A percentile compares a stretch with the other conserved stretches of the same genome.
phyloP scores from a whole-genome alignment of 2,797 vertebrate genomes.

The Sebastiscus tertius region DNA sequence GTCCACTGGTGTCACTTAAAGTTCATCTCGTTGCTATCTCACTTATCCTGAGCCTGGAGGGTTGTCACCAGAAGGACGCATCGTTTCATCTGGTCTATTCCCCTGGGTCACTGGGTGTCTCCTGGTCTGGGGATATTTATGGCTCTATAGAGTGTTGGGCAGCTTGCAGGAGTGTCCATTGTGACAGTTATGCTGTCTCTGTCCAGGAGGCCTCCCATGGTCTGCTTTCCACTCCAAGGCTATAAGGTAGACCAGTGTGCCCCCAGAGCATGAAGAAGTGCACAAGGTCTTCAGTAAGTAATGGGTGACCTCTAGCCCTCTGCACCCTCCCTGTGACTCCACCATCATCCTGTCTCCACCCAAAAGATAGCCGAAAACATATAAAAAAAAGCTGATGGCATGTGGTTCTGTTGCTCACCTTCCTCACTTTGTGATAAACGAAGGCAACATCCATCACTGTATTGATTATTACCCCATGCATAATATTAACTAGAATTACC shows the following conservation, averaged over 20 bases:
- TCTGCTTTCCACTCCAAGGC: constrained; percentile 5
- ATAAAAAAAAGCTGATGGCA: background rate
- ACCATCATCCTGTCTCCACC: background rate
- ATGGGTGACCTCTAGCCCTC: background rate
- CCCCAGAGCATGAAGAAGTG: background rate
- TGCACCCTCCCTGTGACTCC: background rate
- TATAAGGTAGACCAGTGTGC: background rate
- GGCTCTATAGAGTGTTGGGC: constrained; percentile 22
- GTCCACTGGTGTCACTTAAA: constrained; percentile 42
- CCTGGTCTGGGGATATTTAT: constrained; percentile 51
- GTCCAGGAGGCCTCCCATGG: background rate
- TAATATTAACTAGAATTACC: constrained; percentile 26
- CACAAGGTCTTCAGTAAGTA: background rate
- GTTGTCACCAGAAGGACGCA: constrained; percentile 46
- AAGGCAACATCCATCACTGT: background rate
- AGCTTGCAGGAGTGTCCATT: constrained; percentile 27
- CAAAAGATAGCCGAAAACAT: background rate
- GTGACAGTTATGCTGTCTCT: constrained; percentile 16
- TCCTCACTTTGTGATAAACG: constrained; percentile 5
- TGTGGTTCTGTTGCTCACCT: background rate
- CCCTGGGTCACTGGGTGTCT: constrained; percentile 19
- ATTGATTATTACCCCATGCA: constrained; percentile 42
- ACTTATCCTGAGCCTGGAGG: constrained; percentile 37
- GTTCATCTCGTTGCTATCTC: constrained; percentile 53
- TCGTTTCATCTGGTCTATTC: constrained; percentile 40